Percentiles rank a stretch among this genome's conserved stretches.
Conservation (phyloP, 2,888 invertebrate genomes). For the Bimastos eiseni region DNA sequence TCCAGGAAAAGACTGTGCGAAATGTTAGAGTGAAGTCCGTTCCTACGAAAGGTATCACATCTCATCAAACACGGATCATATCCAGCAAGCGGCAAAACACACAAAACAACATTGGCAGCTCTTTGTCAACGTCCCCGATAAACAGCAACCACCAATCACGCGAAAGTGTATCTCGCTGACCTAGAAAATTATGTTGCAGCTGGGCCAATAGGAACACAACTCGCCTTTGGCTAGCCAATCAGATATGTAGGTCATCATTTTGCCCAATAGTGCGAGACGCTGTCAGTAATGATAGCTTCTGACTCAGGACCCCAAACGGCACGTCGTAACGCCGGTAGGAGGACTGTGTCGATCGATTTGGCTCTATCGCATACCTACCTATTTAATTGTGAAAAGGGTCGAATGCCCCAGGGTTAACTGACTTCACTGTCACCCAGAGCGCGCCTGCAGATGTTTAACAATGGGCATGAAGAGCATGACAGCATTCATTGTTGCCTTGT, state of each 20-base stretch:
- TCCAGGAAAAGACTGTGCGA: neutral
- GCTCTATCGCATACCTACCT: neutral
- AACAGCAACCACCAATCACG: slow-evolving; percentile 6
- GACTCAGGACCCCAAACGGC: neutral
- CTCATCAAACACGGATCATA: neutral
- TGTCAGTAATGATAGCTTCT: neutral
- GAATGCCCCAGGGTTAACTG: neutral
- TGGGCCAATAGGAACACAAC: neutral
- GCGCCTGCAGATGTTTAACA: neutral
- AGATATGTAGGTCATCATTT: slow-evolving; percentile 1
- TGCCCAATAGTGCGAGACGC: neutral
- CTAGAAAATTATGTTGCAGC: neutral
- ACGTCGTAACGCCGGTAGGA: neutral
- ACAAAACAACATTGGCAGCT: neutral
- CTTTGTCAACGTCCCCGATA: neutral
- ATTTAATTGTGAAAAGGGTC: neutral
- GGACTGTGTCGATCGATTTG: neutral
- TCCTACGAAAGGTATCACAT: neutral
- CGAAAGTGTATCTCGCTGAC: neutral
- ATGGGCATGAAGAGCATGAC: neutral
- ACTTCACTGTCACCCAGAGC: neutral
- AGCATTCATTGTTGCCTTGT: neutral
- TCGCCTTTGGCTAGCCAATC: neutral
- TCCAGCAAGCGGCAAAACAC: neutral
- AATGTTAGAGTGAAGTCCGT: neutral